Base-by-base conservation (phyloP, 1,140 invertebrate species). In the Mya arenaria region DNA sequence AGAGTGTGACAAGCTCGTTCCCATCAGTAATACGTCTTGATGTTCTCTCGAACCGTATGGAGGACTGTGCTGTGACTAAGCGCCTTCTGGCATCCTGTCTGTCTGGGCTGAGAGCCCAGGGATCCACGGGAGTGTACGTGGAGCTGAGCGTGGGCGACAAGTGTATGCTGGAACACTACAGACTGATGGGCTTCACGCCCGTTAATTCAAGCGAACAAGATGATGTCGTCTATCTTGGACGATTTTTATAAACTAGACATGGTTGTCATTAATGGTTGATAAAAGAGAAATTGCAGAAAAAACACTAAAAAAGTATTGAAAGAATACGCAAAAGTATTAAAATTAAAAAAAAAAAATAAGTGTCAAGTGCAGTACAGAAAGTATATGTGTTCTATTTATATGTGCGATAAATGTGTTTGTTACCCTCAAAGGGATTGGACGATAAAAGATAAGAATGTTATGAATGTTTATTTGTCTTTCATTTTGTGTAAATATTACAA, bases 71-170 rank as follows among this genome's bases (percentile, higher is more conserved):
- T 71, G 95, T 97, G 65, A 94, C 96, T 58, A 97, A 98, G 91
- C 93, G 97, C 86, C 93, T 98, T n/a, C 94, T 98, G 44, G 96
- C 97, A 0, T 97, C 97, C 89, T 93, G 97, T 79, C 94, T 99
- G 36, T 97, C 97, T 19, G 96, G 97, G 41, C 93, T 98, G 60
- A 94, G 97, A 91, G 96, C 97, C 10, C 96, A 97, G 92, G 96
- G 97, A 60, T 97, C 96, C 5, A 97, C 96, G 89, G 97, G 97
- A 36, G 96, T 97, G 0, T 97, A 97, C 92, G 95, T 95, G n/a
- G 95, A 95, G 77, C 95, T 98, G 44, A 95, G 95, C 80, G 88
- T 94, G 10, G 94, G 95, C 0, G 96, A 98, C 86, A 95, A 95
- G 69, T 95, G 96, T 83, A 94, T 95, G 48, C 93, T 96, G 8